Percentiles rank a stretch among this genome's conserved stretches.
phyloP scores from a whole-genome alignment of 2,113 vertebrate genomes.

The Bos indicus region DNA sequence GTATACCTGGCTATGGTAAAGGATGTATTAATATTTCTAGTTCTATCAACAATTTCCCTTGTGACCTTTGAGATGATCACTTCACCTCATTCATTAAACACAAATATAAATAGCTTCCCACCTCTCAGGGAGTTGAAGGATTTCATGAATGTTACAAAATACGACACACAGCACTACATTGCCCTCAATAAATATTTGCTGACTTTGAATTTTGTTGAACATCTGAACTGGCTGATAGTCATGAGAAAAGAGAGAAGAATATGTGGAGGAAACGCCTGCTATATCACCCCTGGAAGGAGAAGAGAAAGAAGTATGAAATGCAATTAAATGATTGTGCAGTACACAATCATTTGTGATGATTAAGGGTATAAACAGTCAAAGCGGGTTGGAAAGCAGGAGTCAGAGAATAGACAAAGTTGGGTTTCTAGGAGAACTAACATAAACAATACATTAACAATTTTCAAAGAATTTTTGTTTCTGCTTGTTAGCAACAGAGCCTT shows the following conservation, averaged over 20 bases:
- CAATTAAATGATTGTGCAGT: background rate
- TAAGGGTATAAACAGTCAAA: background rate
- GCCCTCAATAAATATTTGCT: background rate
- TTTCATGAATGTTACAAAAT: background rate
- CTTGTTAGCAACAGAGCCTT: slow-evolving; percentile 24
- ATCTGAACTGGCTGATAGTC: background rate
- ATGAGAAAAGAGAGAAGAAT: background rate
- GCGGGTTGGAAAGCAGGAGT: background rate
- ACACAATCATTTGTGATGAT: too few species aligned
- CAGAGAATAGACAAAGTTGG: background rate
- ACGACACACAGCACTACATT: background rate
- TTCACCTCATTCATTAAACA: background rate
- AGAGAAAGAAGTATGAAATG: background rate
- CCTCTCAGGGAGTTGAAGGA: background rate
- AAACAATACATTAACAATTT: background rate
- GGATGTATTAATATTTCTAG: background rate
- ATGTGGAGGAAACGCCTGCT: background rate
- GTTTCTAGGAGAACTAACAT: slow-evolving; percentile 7
- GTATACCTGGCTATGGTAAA: background rate
- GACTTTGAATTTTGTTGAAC: slow-evolving; percentile 10
- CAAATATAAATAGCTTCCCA: slow-evolving; percentile 26
- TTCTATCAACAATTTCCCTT: background rate
- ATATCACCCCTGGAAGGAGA: background rate
- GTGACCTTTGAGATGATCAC: background rate
- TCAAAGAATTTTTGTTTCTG: slow-evolving; percentile 43